Conservation (phyloP, 2,888 invertebrate species). For the Agyllia agylla region DNA sequence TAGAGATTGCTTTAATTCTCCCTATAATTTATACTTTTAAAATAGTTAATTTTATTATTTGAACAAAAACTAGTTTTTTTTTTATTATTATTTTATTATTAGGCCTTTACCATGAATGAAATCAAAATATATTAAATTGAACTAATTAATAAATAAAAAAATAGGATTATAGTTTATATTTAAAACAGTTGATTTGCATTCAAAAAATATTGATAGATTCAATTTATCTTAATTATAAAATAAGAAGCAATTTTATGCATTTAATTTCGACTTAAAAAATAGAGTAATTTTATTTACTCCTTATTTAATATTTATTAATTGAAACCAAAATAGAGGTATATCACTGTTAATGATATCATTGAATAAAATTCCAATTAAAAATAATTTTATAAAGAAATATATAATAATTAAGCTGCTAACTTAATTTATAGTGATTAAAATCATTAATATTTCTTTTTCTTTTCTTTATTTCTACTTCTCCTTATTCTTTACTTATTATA, state of each 20-base stretch:
- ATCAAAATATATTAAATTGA: constrained; percentile 87
- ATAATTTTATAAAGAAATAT: constrained; percentile 86
- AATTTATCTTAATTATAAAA: constrained; percentile 89
- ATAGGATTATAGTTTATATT: constrained; percentile 84
- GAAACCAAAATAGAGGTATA: constrained; percentile 92
- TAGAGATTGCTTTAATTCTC: constrained; percentile 93
- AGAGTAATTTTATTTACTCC: constrained; percentile 84
- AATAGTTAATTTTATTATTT: constrained; percentile 82
- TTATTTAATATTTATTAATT: constrained; percentile 90
- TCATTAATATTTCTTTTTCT: constrained; percentile 87
- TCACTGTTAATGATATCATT: constrained; percentile 93
- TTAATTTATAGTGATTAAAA: constrained; percentile 89
- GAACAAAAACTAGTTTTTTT: constrained; percentile 83
- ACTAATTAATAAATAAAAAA: constrained; percentile 81
- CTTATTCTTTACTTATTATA: neutral
- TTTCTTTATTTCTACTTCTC: too few relatives aligned
- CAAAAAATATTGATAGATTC: constrained; percentile 83
- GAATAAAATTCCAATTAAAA: constrained; percentile 86
- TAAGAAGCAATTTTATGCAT: constrained; percentile 89
- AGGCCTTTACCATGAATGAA: constrained; percentile 85
- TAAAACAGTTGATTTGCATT: constrained; percentile 86
- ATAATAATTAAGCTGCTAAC: constrained; percentile 92
- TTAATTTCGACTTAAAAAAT: constrained; percentile 88
- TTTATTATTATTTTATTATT: constrained; percentile 86
- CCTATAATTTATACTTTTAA: constrained; percentile 88